Evolutionary conservation across 2,888 invertebrate species (phyloP).

Genomic region (Cheilosia grossa): DNA sequence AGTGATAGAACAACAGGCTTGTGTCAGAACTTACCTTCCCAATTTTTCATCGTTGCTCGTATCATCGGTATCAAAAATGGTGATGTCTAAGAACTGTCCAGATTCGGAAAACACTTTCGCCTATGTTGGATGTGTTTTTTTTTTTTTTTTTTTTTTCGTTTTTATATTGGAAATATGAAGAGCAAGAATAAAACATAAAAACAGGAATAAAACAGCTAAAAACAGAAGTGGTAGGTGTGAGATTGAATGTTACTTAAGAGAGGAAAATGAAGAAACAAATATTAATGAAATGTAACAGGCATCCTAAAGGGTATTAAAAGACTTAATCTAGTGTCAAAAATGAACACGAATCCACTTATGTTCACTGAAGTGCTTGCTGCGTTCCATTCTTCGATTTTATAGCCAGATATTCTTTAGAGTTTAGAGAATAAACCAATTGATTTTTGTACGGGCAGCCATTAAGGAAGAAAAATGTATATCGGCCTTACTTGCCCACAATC

Average conservation of each 20-base stretch:
- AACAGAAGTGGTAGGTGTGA: constrained; percentile 62
- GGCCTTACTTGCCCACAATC: too few species aligned
- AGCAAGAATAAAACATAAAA: constrained; percentile 76
- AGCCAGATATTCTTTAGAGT: too few species aligned
- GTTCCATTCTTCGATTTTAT: too few species aligned
- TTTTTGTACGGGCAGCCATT: too few species aligned
- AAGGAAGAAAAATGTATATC: too few species aligned
- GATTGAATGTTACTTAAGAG: constrained; percentile 23
- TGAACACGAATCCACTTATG: too few species aligned
- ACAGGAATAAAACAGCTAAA: constrained; percentile 75
- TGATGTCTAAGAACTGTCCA: constrained; percentile 85
- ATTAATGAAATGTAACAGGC: too few species aligned
- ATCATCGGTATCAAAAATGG: constrained; percentile 95
- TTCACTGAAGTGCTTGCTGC: too few species aligned
- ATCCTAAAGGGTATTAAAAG: too few species aligned
- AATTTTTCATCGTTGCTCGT: constrained; percentile 94
- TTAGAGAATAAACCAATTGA: too few species aligned
- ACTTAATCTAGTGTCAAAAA: too few species aligned
- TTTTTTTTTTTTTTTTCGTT: constrained; percentile 25
- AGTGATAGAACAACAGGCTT: constrained; percentile 10
- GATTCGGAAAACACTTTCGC: constrained; percentile 82
- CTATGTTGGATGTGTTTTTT: constrained; percentile 76
- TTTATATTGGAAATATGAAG: constrained; percentile 64
- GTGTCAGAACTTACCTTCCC: constrained; percentile 89
- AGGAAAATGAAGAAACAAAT: background rate